Evolutionary conservation across 2,797 vertebrate species (phyloP).

Genomic region (Antrozous pallidus): DNA sequence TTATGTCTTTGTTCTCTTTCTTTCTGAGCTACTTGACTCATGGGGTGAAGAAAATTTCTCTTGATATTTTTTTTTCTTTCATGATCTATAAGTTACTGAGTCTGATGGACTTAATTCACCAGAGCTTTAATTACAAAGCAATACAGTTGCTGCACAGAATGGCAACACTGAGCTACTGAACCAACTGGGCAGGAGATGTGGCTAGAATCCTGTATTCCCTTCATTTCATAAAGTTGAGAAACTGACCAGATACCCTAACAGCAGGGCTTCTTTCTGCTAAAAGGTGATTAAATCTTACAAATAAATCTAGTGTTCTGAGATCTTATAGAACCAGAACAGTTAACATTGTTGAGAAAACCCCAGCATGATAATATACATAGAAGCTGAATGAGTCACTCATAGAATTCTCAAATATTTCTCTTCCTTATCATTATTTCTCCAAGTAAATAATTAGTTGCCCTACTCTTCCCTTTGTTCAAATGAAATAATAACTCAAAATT

Average conservation of each 20-base stretch:
- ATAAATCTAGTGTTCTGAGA: conserved; percentile 11
- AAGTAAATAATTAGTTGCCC: background rate
- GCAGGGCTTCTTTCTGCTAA: conserved; percentile 49
- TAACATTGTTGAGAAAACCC: background rate
- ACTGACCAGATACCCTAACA: conserved; percentile 49
- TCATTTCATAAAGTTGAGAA: conserved; percentile 38
- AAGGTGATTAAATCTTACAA: conserved; percentile 58
- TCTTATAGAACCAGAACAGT: background rate
- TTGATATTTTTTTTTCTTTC: conserved; percentile 54
- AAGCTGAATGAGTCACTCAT: background rate
- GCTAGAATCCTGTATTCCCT: conserved; percentile 19
- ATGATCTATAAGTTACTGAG: conserved; percentile 47
- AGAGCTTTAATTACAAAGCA: conserved; percentile 70
- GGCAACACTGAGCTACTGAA: background rate
- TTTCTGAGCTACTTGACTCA: conserved; percentile 59
- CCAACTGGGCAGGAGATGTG: background rate
- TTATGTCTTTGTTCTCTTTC: conserved; percentile 28
- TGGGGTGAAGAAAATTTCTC: conserved; percentile 59
- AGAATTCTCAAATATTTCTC: background rate
- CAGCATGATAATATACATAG: background rate
- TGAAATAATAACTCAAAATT: background rate
- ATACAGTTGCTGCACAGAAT: background rate
- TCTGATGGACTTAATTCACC: conserved; percentile 43
- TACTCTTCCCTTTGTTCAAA: background rate
- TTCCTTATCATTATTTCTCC: background rate